Evolutionary conservation across 2,113 vertebrate species (phyloP).

Genomic region (Rhinopomastus cyanomelas): DNA sequence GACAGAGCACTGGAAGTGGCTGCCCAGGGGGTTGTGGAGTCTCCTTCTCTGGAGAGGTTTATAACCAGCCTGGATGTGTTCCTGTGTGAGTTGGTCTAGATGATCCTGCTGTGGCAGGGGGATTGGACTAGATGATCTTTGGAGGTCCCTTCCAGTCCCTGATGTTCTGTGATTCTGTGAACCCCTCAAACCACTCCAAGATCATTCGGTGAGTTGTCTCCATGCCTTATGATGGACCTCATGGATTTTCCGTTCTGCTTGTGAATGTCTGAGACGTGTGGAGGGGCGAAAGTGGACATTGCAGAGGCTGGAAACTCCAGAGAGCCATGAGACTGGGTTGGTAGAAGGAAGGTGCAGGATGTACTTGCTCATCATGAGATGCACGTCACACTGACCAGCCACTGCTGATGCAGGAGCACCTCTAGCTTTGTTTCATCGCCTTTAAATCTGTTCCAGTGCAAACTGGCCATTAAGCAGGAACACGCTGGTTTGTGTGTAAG

Average conservation of each 20-base stretch:
- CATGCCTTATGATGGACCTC: background rate
- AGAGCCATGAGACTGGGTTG: background rate
- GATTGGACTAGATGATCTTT: too few relatives aligned
- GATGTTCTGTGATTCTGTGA: too few relatives aligned
- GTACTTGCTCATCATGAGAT: fast-evolving
- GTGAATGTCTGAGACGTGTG: background rate
- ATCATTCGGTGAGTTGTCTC: background rate
- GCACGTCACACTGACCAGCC: background rate
- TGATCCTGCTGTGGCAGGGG: too few relatives aligned
- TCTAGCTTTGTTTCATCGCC: background rate
- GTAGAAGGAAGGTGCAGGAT: background rate
- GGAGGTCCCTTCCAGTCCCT: too few relatives aligned
- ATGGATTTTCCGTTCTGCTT: background rate
- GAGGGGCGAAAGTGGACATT: background rate
- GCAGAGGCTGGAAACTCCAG: background rate
- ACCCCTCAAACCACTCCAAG: fast-evolving
- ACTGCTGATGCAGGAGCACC: background rate
- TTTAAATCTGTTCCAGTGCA: background rate
- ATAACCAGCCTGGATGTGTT: too few relatives aligned
- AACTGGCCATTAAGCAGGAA: background rate
- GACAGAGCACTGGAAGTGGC: too few relatives aligned
- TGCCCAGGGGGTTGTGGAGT: too few relatives aligned
- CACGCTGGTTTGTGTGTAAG: background rate
- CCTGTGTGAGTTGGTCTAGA: too few relatives aligned
- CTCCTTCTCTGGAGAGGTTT: too few relatives aligned